Evolutionary conservation across 1,140 invertebrate genomes (phyloP).

Genomic region (Dolichoris vasculosae): DNA sequence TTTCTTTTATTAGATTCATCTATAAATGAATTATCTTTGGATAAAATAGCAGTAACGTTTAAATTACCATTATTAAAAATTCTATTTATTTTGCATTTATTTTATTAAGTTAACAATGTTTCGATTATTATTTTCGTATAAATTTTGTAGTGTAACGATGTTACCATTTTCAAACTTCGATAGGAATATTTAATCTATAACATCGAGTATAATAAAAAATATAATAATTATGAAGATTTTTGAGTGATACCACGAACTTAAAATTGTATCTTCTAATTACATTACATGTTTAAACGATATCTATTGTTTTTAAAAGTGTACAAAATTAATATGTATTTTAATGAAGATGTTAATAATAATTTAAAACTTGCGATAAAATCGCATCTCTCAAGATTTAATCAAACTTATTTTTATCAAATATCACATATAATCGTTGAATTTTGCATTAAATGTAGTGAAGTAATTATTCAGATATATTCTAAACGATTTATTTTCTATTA

Average conservation of each 20-base stretch:
- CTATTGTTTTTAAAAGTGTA: neutral
- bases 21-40: neutral
- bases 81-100: neutral
- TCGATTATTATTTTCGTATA: neutral
- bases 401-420: too few relatives aligned
- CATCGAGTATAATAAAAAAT: neutral
- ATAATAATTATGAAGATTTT: neutral
- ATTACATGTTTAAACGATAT: neutral
- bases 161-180: neutral
- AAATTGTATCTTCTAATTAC: neutral
- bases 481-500: too few relatives aligned
- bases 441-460: too few relatives aligned
- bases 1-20: conserved; percentile 26
- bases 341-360: too few relatives aligned
- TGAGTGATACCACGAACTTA: neutral
- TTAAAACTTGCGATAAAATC: too few relatives aligned
- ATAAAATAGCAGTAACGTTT: neutral
- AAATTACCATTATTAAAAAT: neutral
- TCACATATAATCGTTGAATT: too few relatives aligned
- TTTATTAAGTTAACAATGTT: neutral
- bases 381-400: too few relatives aligned
- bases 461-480: too few relatives aligned
- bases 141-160: neutral
- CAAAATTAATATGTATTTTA: too few relatives aligned
- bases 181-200: neutral